Base-by-base conservation (phyloP, 2,113 vertebrate genomes). In the Poecile atricapillus region DNA sequence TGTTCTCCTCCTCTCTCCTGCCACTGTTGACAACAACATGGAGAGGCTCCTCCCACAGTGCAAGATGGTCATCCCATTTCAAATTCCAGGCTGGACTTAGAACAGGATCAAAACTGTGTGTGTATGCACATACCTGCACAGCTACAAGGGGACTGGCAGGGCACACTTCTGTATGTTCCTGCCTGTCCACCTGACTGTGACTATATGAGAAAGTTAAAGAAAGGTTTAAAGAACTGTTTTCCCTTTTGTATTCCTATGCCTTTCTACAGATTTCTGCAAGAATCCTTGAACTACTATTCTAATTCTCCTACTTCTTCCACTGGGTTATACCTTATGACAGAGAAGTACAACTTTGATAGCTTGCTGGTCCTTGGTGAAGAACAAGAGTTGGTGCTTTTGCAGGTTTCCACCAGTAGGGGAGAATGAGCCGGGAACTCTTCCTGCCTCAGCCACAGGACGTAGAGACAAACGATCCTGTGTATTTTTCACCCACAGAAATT, bases 131-230 rank as follows among this genome's bases (percentile, higher is more conserved):
- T 16, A 70, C 23, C 30, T 63, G 33, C 39, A 47, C 9, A 68
- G 62, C 5, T 56, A 5, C 0, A 0, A 24, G 59, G 20, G 27
- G 25, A 13, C 7, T 22, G 18, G 9, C 9, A 11, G 3, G 16
- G 2, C 39, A 49, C 9, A 28, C 3, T 39, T 10, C 10, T 33
- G 1, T 21, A 5, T 28, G 14, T 31, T 56, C 65, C 12, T 53
- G n/a, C 15, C 52, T 53, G 35, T 27, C 33, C 3, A 2, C 15
- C 30, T 65, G 11, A 19, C 24, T 56, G 15, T 33, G 33, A 44
- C 17, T 46, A 9, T 7, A 18, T 5, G 6, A 60, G 53, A 83
- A 85, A 80, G 7, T 6, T 56, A 39, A 52, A 33, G 27, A 58
- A 81, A 83, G 5, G 5, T 35, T 75, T 63, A 74, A 90, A 73